phyloP scores from a whole-genome alignment of 2,113 vertebrate species.

The Urocitellus parryii region DNA sequence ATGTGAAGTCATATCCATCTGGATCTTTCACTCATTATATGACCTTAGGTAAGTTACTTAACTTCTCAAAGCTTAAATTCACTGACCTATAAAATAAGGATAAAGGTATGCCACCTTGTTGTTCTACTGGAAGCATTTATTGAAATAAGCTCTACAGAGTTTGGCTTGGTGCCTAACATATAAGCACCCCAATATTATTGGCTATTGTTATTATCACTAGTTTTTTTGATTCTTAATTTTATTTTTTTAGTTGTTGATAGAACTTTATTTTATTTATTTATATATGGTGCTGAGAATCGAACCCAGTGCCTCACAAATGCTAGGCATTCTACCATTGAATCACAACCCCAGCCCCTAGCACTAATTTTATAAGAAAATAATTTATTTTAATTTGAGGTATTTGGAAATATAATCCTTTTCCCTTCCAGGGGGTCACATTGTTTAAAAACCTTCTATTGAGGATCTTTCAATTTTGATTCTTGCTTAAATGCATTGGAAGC shows the following conservation, averaged over 20 bases:
- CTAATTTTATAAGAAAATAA: neutral
- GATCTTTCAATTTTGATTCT: neutral
- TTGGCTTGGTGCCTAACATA: neutral
- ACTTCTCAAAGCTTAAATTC: slow-evolving; percentile 18
- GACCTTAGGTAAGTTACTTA: neutral
- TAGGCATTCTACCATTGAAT: too few species aligned
- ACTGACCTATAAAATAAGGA: neutral
- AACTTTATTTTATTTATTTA: too few species aligned
- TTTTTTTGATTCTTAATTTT: too few species aligned
- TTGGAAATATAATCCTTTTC: neutral
- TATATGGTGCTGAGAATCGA: too few species aligned
- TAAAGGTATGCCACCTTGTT: neutral
- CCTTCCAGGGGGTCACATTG: neutral
- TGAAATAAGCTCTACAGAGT: neutral
- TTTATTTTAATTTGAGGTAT: neutral
- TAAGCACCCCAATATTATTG: neutral
- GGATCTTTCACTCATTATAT: neutral
- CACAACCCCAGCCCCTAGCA: neutral
- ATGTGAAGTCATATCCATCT: neutral
- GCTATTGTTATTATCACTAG: neutral
- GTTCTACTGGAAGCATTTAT: neutral
- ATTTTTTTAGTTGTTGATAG: too few species aligned
- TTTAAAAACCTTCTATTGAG: neutral
- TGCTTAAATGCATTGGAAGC: neutral
- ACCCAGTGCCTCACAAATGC: too few species aligned